A percentile compares a stretch with the other conserved stretches of the same genome.
These are phyloP conservation scores for Mylabris phalerata DNA, from an alignment of 1,140 invertebrate species.

Conservation along the genomic window DNA sequence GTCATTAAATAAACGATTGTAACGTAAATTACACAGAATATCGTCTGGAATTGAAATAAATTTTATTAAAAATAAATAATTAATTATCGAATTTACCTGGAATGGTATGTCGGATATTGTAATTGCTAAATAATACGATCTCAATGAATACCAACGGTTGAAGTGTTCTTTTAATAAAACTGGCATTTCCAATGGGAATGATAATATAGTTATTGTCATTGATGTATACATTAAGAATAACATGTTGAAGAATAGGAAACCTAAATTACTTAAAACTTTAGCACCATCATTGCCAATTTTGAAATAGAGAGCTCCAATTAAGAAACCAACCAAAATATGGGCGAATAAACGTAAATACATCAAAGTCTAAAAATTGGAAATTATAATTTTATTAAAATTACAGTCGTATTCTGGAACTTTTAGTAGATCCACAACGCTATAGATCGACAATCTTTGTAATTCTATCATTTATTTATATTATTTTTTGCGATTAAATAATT, in stretches of 20 bases:
- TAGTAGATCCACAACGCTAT: no score
- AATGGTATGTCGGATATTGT: slow-evolving; percentile 94
- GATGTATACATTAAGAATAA: slow-evolving; percentile 97
- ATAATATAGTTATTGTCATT: slow-evolving; percentile 95
- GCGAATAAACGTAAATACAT: slow-evolving; percentile 91
- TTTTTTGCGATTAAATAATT: no score
- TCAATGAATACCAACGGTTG: slow-evolving; percentile 95
- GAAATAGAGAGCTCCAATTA: slow-evolving; percentile 89
- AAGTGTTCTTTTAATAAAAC: slow-evolving; percentile 92
- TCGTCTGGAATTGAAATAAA: slow-evolving; percentile 53
- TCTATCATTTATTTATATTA: no score
- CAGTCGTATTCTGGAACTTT: background rate
- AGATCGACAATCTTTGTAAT: no score
- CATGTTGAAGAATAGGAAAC: slow-evolving; percentile 97
- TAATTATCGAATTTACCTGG: slow-evolving; percentile 50
- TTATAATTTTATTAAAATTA: background rate
- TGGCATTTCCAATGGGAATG: slow-evolving; percentile 93
- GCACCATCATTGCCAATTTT: slow-evolving; percentile 89
- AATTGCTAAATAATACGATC: slow-evolving; percentile 92
- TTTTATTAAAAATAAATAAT: background rate
- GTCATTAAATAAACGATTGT: slow-evolving; percentile 94
- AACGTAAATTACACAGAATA: slow-evolving; percentile 88
- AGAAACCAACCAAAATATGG: slow-evolving; percentile 82
- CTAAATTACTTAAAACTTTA: slow-evolving; percentile 92
- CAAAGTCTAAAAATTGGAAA: slow-evolving; percentile 62